phyloP scores from a whole-genome alignment of 53 echinoderm and acorn worm species.

The Henricia sp. region DNA sequence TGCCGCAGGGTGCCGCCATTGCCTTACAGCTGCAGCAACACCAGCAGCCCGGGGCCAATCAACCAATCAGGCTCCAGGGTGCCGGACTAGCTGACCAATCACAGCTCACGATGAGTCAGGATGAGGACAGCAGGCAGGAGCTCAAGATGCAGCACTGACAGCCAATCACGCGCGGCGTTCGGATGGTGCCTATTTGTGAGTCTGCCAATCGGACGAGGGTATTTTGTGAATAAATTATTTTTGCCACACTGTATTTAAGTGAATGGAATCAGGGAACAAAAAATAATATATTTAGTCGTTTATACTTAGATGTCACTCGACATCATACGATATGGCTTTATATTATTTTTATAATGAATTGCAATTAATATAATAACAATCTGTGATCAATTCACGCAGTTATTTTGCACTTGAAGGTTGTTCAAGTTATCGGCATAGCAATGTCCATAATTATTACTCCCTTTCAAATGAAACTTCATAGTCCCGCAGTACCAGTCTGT shows the following conservation, averaged over 20 bases:
- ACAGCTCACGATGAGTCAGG: slow-evolving; percentile 65
- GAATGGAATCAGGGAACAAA: slow-evolving; percentile 65
- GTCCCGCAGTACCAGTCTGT: too few relatives aligned
- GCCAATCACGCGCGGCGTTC: slow-evolving; percentile 1
- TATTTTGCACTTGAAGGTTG: too few relatives aligned
- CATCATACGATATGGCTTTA: slow-evolving; percentile 48
- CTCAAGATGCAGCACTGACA: slow-evolving; percentile 77
- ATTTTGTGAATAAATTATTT: slow-evolving; percentile 66
- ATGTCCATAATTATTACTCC: too few relatives aligned
- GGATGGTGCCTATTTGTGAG: background rate
- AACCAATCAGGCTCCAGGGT: slow-evolving; percentile 85
- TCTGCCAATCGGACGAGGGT: slow-evolving; percentile 35
- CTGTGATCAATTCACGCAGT: slow-evolving; percentile 25
- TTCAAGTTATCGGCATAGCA: too few relatives aligned
- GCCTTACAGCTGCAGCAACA: slow-evolving; percentile 77
- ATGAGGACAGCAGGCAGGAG: slow-evolving; percentile 75
- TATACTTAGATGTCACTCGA: slow-evolving; percentile 49
- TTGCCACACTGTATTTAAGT: slow-evolving; percentile 63
- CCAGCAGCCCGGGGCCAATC: slow-evolving; percentile 68
- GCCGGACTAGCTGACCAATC: slow-evolving; percentile 59
- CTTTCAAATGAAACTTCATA: too few relatives aligned
- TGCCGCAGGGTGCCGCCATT: slow-evolving; percentile 73
- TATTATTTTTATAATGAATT: slow-evolving; percentile 66
- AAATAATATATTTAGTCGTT: slow-evolving; percentile 62
- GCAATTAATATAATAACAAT: slow-evolving; percentile 55